Percentiles rank a stretch among this genome's conserved stretches.
These are phyloP conservation scores for Goniozus legneri DNA, from an alignment of 1,140 invertebrate genomes.

Conservation along the genomic window DNA sequence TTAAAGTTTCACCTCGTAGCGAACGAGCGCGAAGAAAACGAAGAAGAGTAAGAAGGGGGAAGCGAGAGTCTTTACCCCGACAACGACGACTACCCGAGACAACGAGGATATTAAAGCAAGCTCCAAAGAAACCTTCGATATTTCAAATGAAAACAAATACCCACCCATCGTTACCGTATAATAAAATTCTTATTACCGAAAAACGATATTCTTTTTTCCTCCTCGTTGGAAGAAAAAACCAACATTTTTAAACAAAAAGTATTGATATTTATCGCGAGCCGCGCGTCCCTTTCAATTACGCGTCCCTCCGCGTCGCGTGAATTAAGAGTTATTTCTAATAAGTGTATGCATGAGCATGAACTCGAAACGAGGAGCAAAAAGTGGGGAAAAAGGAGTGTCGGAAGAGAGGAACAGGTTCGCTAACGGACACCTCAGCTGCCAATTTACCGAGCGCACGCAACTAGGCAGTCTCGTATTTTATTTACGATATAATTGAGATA, in stretches of 20 bases:
- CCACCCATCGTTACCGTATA: too few relatives aligned
- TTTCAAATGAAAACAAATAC: too few relatives aligned
- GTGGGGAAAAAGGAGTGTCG: slow-evolving; percentile 12
- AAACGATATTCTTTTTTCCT: too few relatives aligned
- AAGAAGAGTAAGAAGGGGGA: not conserved
- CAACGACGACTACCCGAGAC: slow-evolving; percentile 20
- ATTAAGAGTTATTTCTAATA: not conserved
- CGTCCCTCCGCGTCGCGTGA: too few relatives aligned
- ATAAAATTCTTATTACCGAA: too few relatives aligned
- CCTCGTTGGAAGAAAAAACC: too few relatives aligned
- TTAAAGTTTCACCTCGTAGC: slow-evolving; percentile 33
- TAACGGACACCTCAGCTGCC: slow-evolving; percentile 39
- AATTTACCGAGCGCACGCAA: slow-evolving; percentile 43
- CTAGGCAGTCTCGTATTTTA: slow-evolving; percentile 46
- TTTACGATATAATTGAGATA: slow-evolving; percentile 52
- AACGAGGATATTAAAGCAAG: slow-evolving; percentile 32
- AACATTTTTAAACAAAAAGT: too few relatives aligned
- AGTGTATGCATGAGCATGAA: not conserved
- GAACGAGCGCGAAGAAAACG: slow-evolving; percentile 4
- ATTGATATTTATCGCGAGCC: too few relatives aligned
- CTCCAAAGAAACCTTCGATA: too few relatives aligned
- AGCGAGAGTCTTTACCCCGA: slow-evolving; percentile 3
- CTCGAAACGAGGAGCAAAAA: not conserved
- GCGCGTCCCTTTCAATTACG: too few relatives aligned
- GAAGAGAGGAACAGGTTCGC: slow-evolving; percentile 32